Evolutionary conservation across 2,888 invertebrate genomes (phyloP), one percentile per base, ranked within the genome.

Genomic region (Eugnorisma glareosa): DNA sequence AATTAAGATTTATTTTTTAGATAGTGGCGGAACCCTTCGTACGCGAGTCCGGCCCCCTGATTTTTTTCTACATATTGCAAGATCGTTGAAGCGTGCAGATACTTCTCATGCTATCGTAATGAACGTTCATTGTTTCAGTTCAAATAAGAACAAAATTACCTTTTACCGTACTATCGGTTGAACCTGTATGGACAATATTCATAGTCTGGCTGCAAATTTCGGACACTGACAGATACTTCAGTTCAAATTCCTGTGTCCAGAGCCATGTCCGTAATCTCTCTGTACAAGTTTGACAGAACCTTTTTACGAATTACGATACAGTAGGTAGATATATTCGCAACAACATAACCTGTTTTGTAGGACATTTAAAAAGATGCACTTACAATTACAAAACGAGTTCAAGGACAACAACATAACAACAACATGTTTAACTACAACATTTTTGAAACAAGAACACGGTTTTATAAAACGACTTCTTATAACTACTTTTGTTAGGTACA

Each of bases 401-500:
- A 69, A 77, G n/a, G 35, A 28, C 13, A 61, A 43, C 28, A 69
- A n/a, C n/a, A n/a, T n/a, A n/a, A n/a, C n/a, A n/a, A n/a, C n/a
- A n/a, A n/a, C n/a, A n/a, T n/a, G n/a, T n/a, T n/a, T n/a, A n/a
- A 43, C 28, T 0, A 15, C n/a, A 45, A 4, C 15, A 0, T 45
- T 24, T 45, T 28, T 13, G 18, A n/a, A 76, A 64, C 11, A 59
- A 51, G 43, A 69, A 43, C n/a, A 64, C n/a, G n/a, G n/a, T 64
- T 64, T 40, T 40, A 3, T 8, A 64, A 40, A 40, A 64, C 21
- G 35, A 24, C 11, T 10, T n/a, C 35, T 68, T 0, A 7, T 2
- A 28, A 57, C 15, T 6, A 1, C 15, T 57, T 7, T 7, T 59
- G 4, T 24, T 8, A 51, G 21, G 21, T 21, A 31, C 18, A 64